Percentiles rank a stretch among this genome's conserved stretches.
Conservation (phyloP, 2,113 vertebrate species). For the Philantomba maxwellii region DNA sequence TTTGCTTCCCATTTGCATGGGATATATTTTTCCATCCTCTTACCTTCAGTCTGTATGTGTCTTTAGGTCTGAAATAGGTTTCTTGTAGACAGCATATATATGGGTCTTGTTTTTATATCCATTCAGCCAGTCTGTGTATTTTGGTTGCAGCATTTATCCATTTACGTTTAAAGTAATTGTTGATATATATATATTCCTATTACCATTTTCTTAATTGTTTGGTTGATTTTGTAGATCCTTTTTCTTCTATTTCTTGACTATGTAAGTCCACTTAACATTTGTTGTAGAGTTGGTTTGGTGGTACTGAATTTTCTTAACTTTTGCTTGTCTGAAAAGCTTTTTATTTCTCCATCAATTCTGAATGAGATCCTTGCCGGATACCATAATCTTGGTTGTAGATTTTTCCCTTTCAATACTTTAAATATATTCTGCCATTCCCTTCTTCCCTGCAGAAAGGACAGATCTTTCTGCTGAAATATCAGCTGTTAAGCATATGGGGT, state of each 20-base stretch:
- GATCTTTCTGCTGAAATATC: background rate
- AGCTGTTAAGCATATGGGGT: background rate
- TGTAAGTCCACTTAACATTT: background rate
- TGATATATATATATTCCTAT: background rate
- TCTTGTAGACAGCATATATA: background rate
- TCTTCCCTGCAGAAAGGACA: background rate
- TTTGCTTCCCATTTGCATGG: background rate
- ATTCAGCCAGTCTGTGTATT: background rate
- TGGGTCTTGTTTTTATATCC: background rate
- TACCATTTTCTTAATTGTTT: background rate
- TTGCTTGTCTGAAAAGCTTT: background rate
- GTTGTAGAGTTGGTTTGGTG: background rate
- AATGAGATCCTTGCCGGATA: background rate
- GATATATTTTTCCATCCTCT: background rate
- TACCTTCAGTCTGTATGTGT: background rate
- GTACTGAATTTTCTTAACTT: background rate
- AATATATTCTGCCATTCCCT: background rate
- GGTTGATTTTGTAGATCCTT: background rate
- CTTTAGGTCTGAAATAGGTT: background rate
- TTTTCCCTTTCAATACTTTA: background rate
- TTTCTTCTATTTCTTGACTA: background rate
- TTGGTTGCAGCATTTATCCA: background rate
- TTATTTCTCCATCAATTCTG: background rate
- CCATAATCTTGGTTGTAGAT: background rate
- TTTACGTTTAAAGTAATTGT: background rate